Evolutionary conservation across 2,888 invertebrate genomes (phyloP), one percentile per base, ranked within the genome.

Genomic region (Incurvaria masculella): DNA sequence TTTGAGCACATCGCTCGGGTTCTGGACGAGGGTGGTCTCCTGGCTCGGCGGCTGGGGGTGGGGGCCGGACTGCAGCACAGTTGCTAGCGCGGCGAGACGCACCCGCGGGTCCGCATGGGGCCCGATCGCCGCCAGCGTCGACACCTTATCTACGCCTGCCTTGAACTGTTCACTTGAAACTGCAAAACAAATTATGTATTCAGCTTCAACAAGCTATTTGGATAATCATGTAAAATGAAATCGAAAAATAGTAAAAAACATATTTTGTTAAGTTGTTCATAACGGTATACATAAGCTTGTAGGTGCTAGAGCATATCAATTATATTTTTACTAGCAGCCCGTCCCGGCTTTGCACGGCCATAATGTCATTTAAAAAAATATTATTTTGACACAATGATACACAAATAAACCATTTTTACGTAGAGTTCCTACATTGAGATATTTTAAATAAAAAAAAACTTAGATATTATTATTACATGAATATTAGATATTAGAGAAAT

Each of bases 101-200:
- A 76, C 61, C 51, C 72, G 71, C 0, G 72, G 69, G 47, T 79
- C 79, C 19, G 61, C 56, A 53, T 79, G 79, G 14, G 79, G 79
- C 5, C 76, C 73, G 42, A 79, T 64, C 19, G 72, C 69, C 45
- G 69, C 65, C 47, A 92, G 65, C 57, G 86, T 83, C 2, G 93
- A 93, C 21, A 97, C 69, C 45, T 83, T 76, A 45, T 87, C 86
- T 1, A 97, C 87, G 23, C 95, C 96, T 46, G 83, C 80, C 56
- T 87, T 86, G 65, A 97, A 97, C 55, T 91, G 91, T 51, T 85
- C 81, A 66, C 88, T 86, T 50, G 88, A 81, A 75, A 94, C 94
- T 94, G 69, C 47, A 80, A 79, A 48, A 41, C 51, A 49, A 18
- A 54, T 50, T n/a, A n/a, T n/a, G n/a, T n/a, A n/a, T n/a, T n/a